Evolutionary conservation across 2,113 vertebrate species (phyloP), one percentile per base, ranked within the genome.

Genomic region (Petrocephalus microphthalmus): DNA sequence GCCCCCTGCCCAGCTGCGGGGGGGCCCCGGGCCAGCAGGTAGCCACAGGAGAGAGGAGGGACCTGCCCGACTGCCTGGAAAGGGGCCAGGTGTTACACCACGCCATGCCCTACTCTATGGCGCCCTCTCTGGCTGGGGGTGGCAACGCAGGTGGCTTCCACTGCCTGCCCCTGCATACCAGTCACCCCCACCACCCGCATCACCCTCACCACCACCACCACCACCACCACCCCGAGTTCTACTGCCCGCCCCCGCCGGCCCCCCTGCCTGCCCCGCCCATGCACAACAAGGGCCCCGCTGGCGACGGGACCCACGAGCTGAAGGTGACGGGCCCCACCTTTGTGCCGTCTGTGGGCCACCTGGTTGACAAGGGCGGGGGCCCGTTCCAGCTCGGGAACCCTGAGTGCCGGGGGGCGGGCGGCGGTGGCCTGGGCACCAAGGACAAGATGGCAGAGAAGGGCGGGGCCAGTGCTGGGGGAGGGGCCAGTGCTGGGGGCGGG

Each of bases 341-440:
- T 47, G 97, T 99, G 93, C 98, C 98, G 92, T 98, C 97, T 0
- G 96, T 96, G 87, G 97, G 97, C 4, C 96, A 96, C 74, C 90
- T 97, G 86, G 94, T 95, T 1, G 97, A 99, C 93, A 92, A 91
- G 87, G 96, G 94, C 91, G 95, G 94, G 92, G 95, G 95, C 90
- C 93, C 96, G 19, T 96, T 96, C 91, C 96, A 95, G 87, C 93
- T 95, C n/a, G 93, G 91, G 0, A 86, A 95, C 1, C 94, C 95
- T 0, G 97, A 97, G 83, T 96, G 96, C 47, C 93, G 94, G 0
- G 96, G 95, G 7, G 91, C 95, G 90, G 95, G 95, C 85, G 92
- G 53, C 89, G 94, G 93, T 86, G 91, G 74, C 1, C 94, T 94
- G 0, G 94, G 95, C 1, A 90, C 89, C 91, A 95, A 95, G 87